These are phyloP conservation scores for Muricea muricata DNA, from an alignment of 92 coral and sea anemone genomes.

Conservation along the genomic window DNA sequence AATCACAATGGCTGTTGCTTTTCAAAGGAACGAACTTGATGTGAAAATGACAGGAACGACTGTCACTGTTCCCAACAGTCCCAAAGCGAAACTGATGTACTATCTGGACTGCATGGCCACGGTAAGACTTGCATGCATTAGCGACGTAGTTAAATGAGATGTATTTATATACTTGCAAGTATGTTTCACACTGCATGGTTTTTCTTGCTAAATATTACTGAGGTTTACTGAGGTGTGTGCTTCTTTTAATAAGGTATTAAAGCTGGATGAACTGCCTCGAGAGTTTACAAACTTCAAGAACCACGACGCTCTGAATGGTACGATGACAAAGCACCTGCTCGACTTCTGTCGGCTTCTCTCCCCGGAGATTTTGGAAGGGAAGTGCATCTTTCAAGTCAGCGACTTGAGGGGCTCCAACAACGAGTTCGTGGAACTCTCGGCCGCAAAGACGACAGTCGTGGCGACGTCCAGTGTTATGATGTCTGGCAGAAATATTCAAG, in stretches of 20 bases:
- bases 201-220: too few relatives aligned
- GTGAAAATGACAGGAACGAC: not conserved
- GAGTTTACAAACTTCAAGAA: slow-evolving; percentile 1
- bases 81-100: slow-evolving; percentile 8
- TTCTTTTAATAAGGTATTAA: not conserved
- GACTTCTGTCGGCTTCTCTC: not conserved
- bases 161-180: too few relatives aligned
- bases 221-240: too few relatives aligned
- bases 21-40: not conserved
- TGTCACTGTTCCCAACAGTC: not conserved
- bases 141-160: too few relatives aligned
- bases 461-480: slow-evolving; percentile 1
- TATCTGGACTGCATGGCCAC: slow-evolving; percentile 13
- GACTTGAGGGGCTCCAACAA: not conserved
- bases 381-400: not conserved
- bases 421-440: not conserved
- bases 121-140: too few relatives aligned
- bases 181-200: too few relatives aligned
- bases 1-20: slow-evolving; percentile 7
- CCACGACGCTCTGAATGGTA: not conserved
- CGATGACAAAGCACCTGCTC: not conserved
- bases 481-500: not conserved
- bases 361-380: not conserved
- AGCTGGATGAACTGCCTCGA: slow-evolving; percentile 4
- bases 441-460: slow-evolving; percentile 4